Base-by-base conservation (phyloP, 2,797 vertebrate genomes). In the Choloepus didactylus region DNA sequence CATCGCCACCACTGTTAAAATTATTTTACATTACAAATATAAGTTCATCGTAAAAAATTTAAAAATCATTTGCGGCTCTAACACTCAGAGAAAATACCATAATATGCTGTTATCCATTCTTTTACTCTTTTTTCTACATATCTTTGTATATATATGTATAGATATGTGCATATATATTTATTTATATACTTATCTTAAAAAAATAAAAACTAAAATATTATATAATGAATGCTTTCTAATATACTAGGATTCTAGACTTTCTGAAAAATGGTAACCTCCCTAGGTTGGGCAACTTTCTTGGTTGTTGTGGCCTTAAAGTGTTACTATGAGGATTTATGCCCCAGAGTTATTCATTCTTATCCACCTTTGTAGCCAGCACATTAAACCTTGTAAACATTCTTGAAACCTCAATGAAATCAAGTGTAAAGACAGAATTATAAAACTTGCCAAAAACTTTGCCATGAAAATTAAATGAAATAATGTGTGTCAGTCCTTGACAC, bases 131-230 rank as follows among this genome's bases (percentile, higher is more conserved):
- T 44, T 35, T 79, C 49, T 19, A 64, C 14, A 93, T n/a, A 14
- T 81, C 8, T 51, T 9, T 51, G 16, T 35, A 35, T 14, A 25
- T 64, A 10, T 15, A 62, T 49, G 41, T 84, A 41, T 16, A 6
- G 31, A 44, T 62, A 21, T 51, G 5, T 73, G 41, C 23, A 44
- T 12, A 25, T 27, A 44, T 31, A 46, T 41, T 29, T 56, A 2
- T n/a, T n/a, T 60, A 67, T 12, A 56, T 10, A 12, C 12, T 73
- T 19, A 56, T 18, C 5, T 70, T 38, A 8, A 35, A 35, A 18
- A 95, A 96, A 89, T 83, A 56, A 92, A 95, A 96, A 75, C 6
- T 75, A 86, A 56, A 75, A 82, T 80, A 60, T 54, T 81, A 86
- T 35, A 85, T 0, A 73, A 82, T 75, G 49, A 89, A 80, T 38